Base-by-base conservation (phyloP, 2,797 vertebrate species). In the Nyctalus aviator region DNA sequence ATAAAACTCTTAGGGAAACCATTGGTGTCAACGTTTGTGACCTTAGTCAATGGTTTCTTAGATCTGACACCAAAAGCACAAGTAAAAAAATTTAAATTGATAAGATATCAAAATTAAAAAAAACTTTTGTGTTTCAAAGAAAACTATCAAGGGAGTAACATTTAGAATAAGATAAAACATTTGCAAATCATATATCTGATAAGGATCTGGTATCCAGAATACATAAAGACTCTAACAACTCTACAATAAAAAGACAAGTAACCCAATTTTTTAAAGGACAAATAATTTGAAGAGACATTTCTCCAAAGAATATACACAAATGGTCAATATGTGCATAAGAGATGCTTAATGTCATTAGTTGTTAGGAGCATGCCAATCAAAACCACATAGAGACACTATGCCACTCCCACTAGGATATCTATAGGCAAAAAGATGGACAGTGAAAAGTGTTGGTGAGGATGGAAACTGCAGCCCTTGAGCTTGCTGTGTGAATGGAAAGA, bases 91-190 rank as follows among this genome's bases (percentile, higher is more conserved):
- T 3, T 68, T 18, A 81, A 25, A 17, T 35, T 44, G 90, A 75
- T 5, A 91, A 21, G 17, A 48, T 55, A 77, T n/a, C 81, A 86
- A 82, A 94, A 92, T 59, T 57, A 77, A 86, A 41, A 41, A 41
- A 41, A 71, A 35, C 62, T 30, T 84, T 23, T 10, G 0, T 59
- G n/a, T 85, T 71, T 79, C 59, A 32, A 84, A 64, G 11, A 18
- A 75, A 30, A 55, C 8, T 18, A 44, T 21, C 44, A 72, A 71
- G 3, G 6, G 17, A 76, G 12, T 75, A 53, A 84, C 8, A 23
- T 94, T 69, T 12, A 88, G 64, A 76, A 71, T 48, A 17, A 77
- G 46, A 88, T 4, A 84, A 76, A 71, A 76, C 57, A 93, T 84
- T 55, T 85, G 1, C 32, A 85, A 82, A 48, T 81, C 21, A 46